Base-by-base conservation (phyloP, 2,113 vertebrate genomes). In the Polypterus bichir region DNA sequence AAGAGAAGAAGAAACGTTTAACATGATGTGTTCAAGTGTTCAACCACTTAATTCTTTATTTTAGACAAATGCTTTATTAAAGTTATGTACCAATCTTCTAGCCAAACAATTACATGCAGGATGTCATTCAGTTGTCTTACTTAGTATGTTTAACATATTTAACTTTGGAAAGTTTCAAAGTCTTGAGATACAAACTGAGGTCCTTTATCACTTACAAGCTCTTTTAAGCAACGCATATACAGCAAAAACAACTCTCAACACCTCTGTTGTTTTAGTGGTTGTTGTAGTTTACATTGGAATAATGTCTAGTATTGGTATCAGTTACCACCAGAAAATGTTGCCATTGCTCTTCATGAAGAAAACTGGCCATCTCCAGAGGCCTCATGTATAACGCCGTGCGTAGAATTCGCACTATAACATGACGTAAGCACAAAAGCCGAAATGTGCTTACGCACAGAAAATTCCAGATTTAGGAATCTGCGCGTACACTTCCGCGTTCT, bases 361-460 rank as follows among this genome's bases (percentile, higher is more conserved):
- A 47, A 62, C 60, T 48, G 62, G 61, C 59, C 56, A 59, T 57
- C 63, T 49, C 67, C 64, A 69, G 49, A 64, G 67, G 47, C 60
- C 44, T 45, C 49, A 59, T 47, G 64, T 48, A 63, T 51, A 62
- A 49, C 44, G 66, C 62, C 44, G 58, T 7, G 49, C 48, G 52
- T 59, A 51, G n/a, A n/a, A n/a, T n/a, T n/a, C n/a, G n/a, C n/a
- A n/a, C n/a, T n/a, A n/a, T n/a, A n/a, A n/a, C n/a, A n/a, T n/a
- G n/a, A n/a, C n/a, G n/a, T n/a, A n/a, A n/a, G n/a, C n/a, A n/a
- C n/a, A n/a, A n/a, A n/a, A n/a, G n/a, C n/a, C n/a, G n/a, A n/a
- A n/a, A n/a, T n/a, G n/a, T n/a, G n/a, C n/a, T n/a, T n/a, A n/a
- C n/a, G n/a, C n/a, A n/a, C n/a, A n/a, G n/a, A n/a, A n/a, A n/a